Evolutionary conservation across 2,113 vertebrate species (phyloP).

Genomic region (Rhinichthys klamathensis): DNA sequence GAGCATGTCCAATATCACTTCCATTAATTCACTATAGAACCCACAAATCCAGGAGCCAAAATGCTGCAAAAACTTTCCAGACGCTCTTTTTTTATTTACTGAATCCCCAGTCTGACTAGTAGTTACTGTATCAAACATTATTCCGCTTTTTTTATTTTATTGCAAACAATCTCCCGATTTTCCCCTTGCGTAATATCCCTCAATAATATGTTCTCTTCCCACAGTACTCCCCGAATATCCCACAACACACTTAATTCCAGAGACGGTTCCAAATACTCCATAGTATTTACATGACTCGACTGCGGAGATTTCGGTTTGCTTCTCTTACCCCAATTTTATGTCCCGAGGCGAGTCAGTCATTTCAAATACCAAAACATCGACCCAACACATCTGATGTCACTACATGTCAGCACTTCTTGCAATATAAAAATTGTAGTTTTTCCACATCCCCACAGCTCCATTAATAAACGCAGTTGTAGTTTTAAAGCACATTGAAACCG

Average conservation of each 20-base stretch:
- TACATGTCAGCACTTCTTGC: background rate
- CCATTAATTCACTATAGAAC: slow-evolving; percentile 44
- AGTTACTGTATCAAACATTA: slow-evolving; percentile 27
- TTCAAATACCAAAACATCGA: slow-evolving; percentile 16
- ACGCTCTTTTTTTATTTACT: slow-evolving; percentile 42
- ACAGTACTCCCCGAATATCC: slow-evolving; percentile 37
- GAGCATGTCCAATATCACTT: slow-evolving; percentile 46
- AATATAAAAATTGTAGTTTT: background rate
- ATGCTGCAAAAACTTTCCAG: slow-evolving; percentile 39
- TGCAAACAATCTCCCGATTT: slow-evolving; percentile 49
- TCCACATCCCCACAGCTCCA: background rate
- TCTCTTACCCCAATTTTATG: slow-evolving; percentile 10
- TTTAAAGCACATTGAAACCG: background rate
- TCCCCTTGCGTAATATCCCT: slow-evolving; percentile 50
- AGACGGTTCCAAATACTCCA: slow-evolving; percentile 35
- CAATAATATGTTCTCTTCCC: slow-evolving; percentile 44
- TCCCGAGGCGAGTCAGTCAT: background rate
- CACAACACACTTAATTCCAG: slow-evolving; percentile 44
- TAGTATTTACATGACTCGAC: slow-evolving; percentile 22
- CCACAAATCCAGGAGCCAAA: slow-evolving; percentile 27
- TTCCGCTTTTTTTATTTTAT: slow-evolving; percentile 20
- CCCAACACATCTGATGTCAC: slow-evolving; percentile 42
- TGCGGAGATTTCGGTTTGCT: slow-evolving; percentile 11
- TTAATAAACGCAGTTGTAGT: background rate
- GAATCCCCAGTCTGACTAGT: slow-evolving; percentile 43